Evolutionary conservation across 1,140 invertebrate species (phyloP).

Genomic region (Drosophila ogumai): DNA sequence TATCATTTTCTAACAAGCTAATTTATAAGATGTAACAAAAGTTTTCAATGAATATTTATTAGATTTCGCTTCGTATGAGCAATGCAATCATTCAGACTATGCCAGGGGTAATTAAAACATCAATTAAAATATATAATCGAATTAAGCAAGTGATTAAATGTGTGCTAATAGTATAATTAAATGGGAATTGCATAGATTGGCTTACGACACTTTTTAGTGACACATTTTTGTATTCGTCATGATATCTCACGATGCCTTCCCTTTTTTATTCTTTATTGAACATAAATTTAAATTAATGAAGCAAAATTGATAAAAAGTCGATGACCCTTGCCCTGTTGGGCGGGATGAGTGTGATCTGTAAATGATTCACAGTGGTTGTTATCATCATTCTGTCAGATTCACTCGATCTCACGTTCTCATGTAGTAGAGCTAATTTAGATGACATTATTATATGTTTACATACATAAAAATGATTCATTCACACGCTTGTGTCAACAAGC

Average conservation of each 20-base stretch:
- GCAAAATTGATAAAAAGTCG: conserved; percentile 29
- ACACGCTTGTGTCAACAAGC: too few relatives aligned
- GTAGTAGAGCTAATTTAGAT: neutral
- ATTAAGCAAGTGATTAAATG: conserved; percentile 31
- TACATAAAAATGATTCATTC: too few relatives aligned
- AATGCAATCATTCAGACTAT: conserved; percentile 20
- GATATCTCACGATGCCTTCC: neutral
- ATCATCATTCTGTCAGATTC: conserved; percentile 5
- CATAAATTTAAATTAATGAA: conserved; percentile 40
- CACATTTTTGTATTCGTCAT: conserved; percentile 2
- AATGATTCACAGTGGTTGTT: conserved; percentile 35
- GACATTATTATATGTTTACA: neutral
- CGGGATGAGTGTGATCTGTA: conserved; percentile 2
- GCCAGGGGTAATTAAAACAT: conserved; percentile 15
- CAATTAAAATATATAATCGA: conserved; percentile 37
- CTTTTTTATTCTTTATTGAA: conserved; percentile 13
- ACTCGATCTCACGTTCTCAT: conserved; percentile 24
- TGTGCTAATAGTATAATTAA: conserved; percentile 21
- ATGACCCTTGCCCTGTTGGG: neutral
- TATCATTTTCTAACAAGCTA: neutral
- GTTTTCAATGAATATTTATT: conserved; percentile 25
- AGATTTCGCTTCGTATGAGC: conserved; percentile 6
- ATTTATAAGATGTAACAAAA: neutral
- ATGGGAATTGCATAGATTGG: conserved; percentile 5
- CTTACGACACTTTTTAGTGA: conserved; percentile 11